A percentile compares a stretch with the other conserved stretches of the same genome.
These are phyloP conservation scores for Myiozetetes cayanensis DNA, from an alignment of 2,113 vertebrate species.

Conservation along the genomic window DNA sequence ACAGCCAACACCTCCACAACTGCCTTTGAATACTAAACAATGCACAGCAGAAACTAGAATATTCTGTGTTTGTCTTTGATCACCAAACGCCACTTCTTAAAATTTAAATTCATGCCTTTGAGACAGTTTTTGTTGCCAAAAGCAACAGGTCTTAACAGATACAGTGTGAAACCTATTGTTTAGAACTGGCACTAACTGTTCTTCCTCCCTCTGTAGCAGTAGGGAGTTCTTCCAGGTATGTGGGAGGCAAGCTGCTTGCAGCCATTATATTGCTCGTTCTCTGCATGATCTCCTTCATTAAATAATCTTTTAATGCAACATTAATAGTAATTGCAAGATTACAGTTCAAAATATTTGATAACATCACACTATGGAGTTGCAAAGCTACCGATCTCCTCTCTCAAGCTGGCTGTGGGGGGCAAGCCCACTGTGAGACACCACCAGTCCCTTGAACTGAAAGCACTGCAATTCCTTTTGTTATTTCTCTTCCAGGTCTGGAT, in stretches of 20 bases:
- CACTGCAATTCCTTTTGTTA: neutral
- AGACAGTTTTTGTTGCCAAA: conserved; percentile 54
- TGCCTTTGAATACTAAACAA: conserved; percentile 19
- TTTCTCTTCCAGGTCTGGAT: neutral
- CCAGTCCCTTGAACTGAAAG: conserved; percentile 3
- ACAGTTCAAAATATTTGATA: conserved; percentile 78
- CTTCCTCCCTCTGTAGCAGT: conserved; percentile 61
- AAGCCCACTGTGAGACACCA: conserved; percentile 10
- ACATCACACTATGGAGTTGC: conserved; percentile 64
- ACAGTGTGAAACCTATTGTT: conserved; percentile 66
- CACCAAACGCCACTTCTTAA: conserved; percentile 23
- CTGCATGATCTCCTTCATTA: conserved; percentile 74
- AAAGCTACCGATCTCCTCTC: conserved; percentile 58
- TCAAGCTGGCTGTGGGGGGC: conserved; percentile 60
- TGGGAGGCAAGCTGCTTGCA: conserved; percentile 71
- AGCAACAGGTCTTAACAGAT: conserved; percentile 73
- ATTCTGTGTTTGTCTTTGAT: conserved; percentile 36
- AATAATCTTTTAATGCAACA: conserved; percentile 78
- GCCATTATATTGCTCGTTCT: conserved; percentile 73
- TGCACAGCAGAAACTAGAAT: conserved; percentile 35
- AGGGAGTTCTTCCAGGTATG: conserved; percentile 74
- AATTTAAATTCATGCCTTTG: conserved; percentile 51
- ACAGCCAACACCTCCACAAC: conserved; percentile 10
- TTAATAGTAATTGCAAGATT: conserved; percentile 78
- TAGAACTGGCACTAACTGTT: conserved; percentile 59